Evolutionary conservation across 1,140 invertebrate genomes (phyloP).

Genomic region (Drosophila hydei): DNA sequence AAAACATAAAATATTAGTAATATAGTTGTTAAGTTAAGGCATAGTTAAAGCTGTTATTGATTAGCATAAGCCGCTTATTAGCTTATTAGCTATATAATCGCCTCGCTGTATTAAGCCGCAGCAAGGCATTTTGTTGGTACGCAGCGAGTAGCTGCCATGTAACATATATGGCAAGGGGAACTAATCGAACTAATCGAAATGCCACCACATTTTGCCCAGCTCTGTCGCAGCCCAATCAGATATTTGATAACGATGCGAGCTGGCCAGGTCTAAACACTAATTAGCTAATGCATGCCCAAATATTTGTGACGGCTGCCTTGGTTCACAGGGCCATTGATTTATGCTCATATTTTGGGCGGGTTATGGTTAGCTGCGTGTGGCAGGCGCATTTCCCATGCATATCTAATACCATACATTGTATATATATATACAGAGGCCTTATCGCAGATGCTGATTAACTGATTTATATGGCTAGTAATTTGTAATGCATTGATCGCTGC

Average conservation of each 20-base stretch:
- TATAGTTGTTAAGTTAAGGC: not conserved
- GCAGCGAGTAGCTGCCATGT: too few species aligned
- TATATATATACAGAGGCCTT: slow-evolving; percentile 43
- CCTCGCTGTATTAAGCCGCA: not conserved
- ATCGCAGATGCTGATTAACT: slow-evolving; percentile 79
- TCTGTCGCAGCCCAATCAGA: slow-evolving; percentile 20
- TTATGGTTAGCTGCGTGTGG: slow-evolving; percentile 63
- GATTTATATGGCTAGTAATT: slow-evolving; percentile 75
- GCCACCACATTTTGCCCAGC: slow-evolving; percentile 5
- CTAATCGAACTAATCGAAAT: slow-evolving; percentile 13
- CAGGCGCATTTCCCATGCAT: slow-evolving; percentile 34
- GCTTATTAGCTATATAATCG: not conserved
- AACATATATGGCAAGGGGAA: not conserved
- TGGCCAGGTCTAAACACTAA: slow-evolving; percentile 37
- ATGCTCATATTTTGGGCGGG: slow-evolving; percentile 66
- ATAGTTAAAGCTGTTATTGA: not conserved
- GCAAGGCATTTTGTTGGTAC: not conserved
- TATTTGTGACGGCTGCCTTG: slow-evolving; percentile 39
- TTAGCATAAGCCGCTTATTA: not conserved
- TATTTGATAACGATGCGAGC: slow-evolving; percentile 22
- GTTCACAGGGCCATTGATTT: slow-evolving; percentile 61
- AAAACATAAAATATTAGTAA: too few species aligned
- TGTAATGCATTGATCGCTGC: slow-evolving; percentile 78
- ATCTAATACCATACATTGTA: slow-evolving; percentile 1
- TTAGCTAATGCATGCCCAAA: slow-evolving; percentile 65